These are phyloP conservation scores for Panulirus ornatus DNA, from an alignment of 1,140 invertebrate species.

Conservation along the genomic window DNA sequence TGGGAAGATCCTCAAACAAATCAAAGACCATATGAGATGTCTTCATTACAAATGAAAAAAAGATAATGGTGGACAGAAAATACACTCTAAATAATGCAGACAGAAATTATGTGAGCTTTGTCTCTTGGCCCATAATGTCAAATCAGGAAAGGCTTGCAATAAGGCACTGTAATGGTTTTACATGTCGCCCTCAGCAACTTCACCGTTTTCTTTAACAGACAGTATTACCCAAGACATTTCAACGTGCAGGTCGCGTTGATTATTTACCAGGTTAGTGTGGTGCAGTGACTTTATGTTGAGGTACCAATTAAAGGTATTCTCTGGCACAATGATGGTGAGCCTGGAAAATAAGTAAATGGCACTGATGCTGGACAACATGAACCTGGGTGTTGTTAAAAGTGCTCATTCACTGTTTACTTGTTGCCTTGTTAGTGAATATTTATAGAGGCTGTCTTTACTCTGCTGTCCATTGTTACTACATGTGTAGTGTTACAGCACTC, in stretches of 20 bases:
- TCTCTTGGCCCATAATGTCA: background rate
- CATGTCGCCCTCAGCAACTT: background rate
- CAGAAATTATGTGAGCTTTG: background rate
- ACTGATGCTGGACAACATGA: constrained; percentile 3
- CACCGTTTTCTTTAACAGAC: background rate
- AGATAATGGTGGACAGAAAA: background rate
- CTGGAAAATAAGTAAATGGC: background rate
- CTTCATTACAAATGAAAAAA: background rate
- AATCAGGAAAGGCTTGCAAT: background rate
- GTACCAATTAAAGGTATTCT: constrained; percentile 12
- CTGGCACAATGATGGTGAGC: background rate
- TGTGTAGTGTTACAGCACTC: constrained; percentile 40
- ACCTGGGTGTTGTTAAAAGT: constrained; percentile 27
- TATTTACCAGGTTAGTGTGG: background rate
- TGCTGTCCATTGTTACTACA: constrained; percentile 51
- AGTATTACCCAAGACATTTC: constrained; percentile 35
- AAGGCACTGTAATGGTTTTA: background rate
- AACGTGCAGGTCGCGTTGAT: constrained; percentile 59
- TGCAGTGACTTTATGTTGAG: background rate
- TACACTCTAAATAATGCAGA: background rate
- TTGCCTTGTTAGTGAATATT: constrained; percentile 62
- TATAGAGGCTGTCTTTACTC: constrained; percentile 47
- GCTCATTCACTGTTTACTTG: constrained; percentile 45
- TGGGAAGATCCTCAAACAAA: background rate
- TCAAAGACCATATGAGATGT: background rate